phyloP scores from a whole-genome alignment of 1,140 invertebrate species.

The Drosophila murphyi region DNA sequence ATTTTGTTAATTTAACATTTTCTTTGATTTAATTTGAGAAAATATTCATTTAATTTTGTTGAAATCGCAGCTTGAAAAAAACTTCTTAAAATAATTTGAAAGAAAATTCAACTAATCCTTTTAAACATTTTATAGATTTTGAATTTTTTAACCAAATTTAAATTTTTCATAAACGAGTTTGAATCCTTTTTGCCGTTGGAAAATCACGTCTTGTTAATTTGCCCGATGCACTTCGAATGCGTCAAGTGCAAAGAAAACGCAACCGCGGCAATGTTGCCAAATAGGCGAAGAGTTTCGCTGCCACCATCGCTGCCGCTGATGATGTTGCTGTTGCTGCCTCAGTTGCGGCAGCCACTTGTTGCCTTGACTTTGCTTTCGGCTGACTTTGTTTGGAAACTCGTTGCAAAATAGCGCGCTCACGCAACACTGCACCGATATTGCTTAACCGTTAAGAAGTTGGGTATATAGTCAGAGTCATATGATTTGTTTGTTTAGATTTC shows the following conservation, averaged over 20 bases:
- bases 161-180: not conserved
- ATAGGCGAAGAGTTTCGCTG: slow-evolving; percentile 43
- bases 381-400: slow-evolving; percentile 42
- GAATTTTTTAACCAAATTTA: not conserved
- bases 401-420: slow-evolving; percentile 53
- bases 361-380: slow-evolving; percentile 68
- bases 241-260: slow-evolving; percentile 58
- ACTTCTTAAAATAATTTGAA: too few relatives aligned
- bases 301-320: not conserved
- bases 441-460: not conserved
- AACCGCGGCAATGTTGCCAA: slow-evolving; percentile 40
- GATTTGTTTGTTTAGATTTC: not conserved
- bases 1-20: not conserved
- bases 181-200: slow-evolving; percentile 12
- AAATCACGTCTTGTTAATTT: slow-evolving; percentile 61
- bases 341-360: slow-evolving; percentile 41
- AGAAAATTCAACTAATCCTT: not conserved
- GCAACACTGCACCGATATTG: slow-evolving; percentile 65
- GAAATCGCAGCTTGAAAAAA: too few relatives aligned
- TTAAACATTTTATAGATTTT: not conserved
- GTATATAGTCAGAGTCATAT: slow-evolving; percentile 27
- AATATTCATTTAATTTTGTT: not conserved
- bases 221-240: slow-evolving; percentile 62
- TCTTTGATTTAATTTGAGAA: not conserved
- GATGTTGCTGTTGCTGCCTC: not conserved